Evolutionary conservation across 1,140 invertebrate genomes (phyloP).

Genomic region (Tetramorium alpestre): DNA sequence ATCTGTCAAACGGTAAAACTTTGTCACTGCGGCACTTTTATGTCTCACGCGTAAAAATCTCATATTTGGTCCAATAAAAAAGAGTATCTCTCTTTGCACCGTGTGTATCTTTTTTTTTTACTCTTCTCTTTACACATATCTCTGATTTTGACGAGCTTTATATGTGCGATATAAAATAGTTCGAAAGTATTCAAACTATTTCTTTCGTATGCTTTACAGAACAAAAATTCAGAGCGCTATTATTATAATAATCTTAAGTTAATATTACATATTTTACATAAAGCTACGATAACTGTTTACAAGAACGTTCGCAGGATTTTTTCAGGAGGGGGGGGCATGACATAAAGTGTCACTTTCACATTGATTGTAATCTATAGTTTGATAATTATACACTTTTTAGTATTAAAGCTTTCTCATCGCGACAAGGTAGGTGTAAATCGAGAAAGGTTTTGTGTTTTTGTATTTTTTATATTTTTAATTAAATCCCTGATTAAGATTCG

Average conservation of each 20-base stretch:
- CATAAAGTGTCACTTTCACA: no score
- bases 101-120: background rate
- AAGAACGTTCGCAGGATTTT: no score
- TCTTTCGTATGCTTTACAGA: background rate
- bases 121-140: background rate
- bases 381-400: no score
- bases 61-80: background rate
- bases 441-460: no score
- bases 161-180: background rate
- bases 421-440: no score
- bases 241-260: background rate
- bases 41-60: background rate
- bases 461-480: no score
- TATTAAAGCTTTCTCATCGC: no score
- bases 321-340: no score
- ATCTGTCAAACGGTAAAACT: background rate
- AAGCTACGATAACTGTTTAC: no score
- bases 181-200: background rate
- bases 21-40: background rate
- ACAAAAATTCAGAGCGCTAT: background rate
- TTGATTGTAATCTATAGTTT: no score
- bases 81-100: background rate
- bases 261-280: no score
- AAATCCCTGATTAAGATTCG: no score
- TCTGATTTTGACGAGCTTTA: background rate